Base-by-base conservation (phyloP, 2,888 invertebrate genomes). In the Acronicta leporina region DNA sequence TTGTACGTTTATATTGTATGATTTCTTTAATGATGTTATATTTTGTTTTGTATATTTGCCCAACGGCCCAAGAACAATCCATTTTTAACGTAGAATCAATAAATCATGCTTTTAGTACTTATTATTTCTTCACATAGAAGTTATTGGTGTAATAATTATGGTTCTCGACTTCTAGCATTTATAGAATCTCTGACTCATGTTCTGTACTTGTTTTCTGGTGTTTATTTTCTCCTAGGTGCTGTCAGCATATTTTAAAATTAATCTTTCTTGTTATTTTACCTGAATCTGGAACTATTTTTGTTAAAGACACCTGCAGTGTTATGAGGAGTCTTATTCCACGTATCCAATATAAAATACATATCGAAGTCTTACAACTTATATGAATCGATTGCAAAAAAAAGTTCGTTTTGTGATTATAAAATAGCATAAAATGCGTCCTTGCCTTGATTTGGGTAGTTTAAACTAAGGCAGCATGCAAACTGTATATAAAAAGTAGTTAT, bases 391-490 rank as follows among this genome's bases (percentile, higher is more conserved):
- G n/a, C 33, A 46, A 49, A 54, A 70, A 25, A 71, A 60, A 62
- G 47, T 58, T 27, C 49, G 45, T 53, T 46, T 63, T 70, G 57
- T 72, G 68, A 62, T 65, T 51, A 46, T 45, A 57, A 67, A 70
- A 60, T 83, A 85, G 90, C 90, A 90, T 90, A 62, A 63, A 90
- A 90, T 91, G 90, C 89, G 68, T 78, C 81, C 89, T 89, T 90
- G 89, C 91, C 89, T 85, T 80, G 65, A 72, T 68, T 63, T 40
- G 38, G 55, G 47, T 63, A 57, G 57, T 55, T 67, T 68, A 58
- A 62, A 59, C 25, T 51, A 63, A 59, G 68, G 63, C 61, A 66
- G 54, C 40, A 55, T 68, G 62, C 68, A 72, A 63, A 67, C 62
- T 66, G 57, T 79, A 63, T 81, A 79, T 82, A 80, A 80, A 81